Evolutionary conservation across 2,113 vertebrate genomes (phyloP).

Genomic region (Loxodonta africana): DNA sequence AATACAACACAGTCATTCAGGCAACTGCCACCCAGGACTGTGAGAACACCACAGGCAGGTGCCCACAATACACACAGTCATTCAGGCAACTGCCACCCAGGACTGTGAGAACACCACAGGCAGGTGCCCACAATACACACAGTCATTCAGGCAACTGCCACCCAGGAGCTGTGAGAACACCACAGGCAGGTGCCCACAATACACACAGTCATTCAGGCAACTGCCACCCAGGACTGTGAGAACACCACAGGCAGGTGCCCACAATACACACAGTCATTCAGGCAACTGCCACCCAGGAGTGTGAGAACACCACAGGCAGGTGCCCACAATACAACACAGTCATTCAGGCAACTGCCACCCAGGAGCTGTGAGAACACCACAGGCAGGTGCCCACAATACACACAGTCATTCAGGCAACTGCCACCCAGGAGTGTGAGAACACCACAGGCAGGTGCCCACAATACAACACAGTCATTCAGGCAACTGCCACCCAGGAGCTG

Average conservation of each 20-base stretch:
- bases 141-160: slow-evolving; percentile 17
- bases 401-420: neutral
- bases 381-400: neutral
- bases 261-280: neutral
- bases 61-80: neutral
- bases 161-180: neutral
- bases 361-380: neutral
- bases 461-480: slow-evolving; percentile 3
- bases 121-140: neutral
- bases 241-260: neutral
- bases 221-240: neutral
- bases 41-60: neutral
- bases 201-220: neutral
- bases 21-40: neutral
- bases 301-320: neutral
- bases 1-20: slow-evolving; percentile 5
- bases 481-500: neutral
- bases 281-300: neutral
- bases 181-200: neutral
- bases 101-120: neutral
- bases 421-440: neutral
- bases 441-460: neutral
- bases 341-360: slow-evolving; percentile 1
- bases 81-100: neutral
- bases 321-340: neutral